Evolutionary conservation across 1,140 invertebrate genomes (phyloP).

Genomic region (Ceratitis capitata): DNA sequence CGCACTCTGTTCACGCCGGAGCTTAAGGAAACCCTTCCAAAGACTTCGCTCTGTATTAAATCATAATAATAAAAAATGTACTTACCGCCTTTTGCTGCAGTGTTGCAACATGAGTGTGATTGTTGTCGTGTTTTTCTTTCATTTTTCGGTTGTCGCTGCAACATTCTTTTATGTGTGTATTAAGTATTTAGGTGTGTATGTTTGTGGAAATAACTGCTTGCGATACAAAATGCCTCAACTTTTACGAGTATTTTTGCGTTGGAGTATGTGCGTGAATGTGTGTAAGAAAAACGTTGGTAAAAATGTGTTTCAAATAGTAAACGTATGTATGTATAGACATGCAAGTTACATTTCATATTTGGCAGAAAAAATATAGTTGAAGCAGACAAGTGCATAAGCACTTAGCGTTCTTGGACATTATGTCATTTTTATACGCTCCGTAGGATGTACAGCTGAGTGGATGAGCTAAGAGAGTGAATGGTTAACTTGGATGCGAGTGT

Average conservation of each 20-base stretch:
- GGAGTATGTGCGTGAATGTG: not conserved
- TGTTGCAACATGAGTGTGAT: not conserved
- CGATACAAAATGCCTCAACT: not conserved
- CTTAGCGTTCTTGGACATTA: conserved; percentile 34
- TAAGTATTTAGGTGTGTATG: not conserved
- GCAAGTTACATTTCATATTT: not conserved
- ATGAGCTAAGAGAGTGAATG: not conserved
- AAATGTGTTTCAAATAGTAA: not conserved
- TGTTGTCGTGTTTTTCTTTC: not conserved
- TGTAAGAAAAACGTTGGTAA: not conserved
- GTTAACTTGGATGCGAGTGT: too few species aligned
- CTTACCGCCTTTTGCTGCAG: not conserved
- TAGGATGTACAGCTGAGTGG: not conserved
- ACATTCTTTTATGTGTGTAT: not conserved
- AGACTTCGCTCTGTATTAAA: conserved; percentile 17
- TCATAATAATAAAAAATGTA: conserved; percentile 25
- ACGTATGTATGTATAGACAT: not conserved
- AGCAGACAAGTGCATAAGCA: conserved; percentile 35
- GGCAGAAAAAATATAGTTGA: not conserved
- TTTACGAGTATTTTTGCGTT: not conserved
- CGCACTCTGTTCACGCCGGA: not conserved
- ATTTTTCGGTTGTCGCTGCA: not conserved
- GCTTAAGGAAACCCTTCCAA: not conserved
- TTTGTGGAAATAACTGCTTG: not conserved
- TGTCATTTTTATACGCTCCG: conserved; percentile 14